Evolutionary conservation across 2,113 vertebrate species (phyloP).

Genomic region (Epinephelus cyanopodus): DNA sequence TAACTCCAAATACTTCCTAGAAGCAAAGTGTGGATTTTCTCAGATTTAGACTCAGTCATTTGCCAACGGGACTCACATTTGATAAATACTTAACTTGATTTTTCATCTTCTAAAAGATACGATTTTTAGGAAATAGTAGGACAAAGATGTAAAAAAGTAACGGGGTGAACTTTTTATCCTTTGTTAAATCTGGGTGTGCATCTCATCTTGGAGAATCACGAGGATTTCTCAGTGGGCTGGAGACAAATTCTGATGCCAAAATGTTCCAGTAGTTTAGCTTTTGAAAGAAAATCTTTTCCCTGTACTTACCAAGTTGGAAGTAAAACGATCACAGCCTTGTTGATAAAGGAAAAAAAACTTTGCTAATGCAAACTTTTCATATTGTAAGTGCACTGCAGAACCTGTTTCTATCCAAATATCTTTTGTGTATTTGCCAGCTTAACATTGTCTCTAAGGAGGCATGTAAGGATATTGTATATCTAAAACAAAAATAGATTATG

Average conservation of each 20-base stretch:
- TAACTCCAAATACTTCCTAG: neutral
- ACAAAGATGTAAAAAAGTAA: neutral
- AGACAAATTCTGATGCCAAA: conserved; percentile 40
- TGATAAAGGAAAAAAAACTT: neutral
- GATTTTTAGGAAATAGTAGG: conserved; percentile 17
- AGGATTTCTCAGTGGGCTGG: conserved; percentile 29
- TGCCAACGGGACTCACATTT: conserved; percentile 12
- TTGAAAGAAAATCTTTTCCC: conserved; percentile 36
- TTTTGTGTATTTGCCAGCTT: conserved; percentile 7
- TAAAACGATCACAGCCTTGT: conserved; percentile 16
- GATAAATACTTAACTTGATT: neutral
- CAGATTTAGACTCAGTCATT: conserved; percentile 10
- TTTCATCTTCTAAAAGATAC: neutral
- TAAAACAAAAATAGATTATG: neutral
- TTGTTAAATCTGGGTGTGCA: conserved; percentile 24
- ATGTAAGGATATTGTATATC: neutral
- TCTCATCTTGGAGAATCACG: conserved; percentile 26
- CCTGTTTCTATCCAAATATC: neutral
- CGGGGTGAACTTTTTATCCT: neutral
- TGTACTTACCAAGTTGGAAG: conserved; percentile 12
- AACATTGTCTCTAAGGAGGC: neutral
- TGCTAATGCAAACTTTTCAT: conserved; percentile 19
- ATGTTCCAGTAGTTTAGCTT: conserved; percentile 28
- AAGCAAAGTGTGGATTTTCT: conserved; percentile 11
- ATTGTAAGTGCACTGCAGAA: conserved; percentile 24